phyloP scores from a whole-genome alignment of 2,113 vertebrate species.

The Heteronetta atricapilla region DNA sequence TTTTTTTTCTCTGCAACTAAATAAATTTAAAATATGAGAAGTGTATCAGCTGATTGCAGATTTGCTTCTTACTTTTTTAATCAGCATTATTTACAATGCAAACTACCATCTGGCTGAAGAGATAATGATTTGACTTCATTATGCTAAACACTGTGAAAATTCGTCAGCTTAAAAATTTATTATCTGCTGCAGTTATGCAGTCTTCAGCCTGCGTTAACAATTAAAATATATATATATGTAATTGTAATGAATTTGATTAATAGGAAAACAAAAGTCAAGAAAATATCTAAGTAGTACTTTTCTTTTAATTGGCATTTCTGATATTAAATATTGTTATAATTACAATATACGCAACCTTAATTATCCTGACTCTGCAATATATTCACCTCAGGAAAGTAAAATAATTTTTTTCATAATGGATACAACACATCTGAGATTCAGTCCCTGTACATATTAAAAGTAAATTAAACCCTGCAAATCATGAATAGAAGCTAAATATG shows the following conservation, averaged over 20 bases:
- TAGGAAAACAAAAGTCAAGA: neutral
- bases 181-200: neutral
- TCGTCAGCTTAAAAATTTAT: neutral
- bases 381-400: neutral
- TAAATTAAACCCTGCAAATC: neutral
- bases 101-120: neutral
- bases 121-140: neutral
- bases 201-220: neutral
- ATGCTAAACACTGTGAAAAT: neutral
- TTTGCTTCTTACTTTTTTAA: neutral
- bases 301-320: neutral
- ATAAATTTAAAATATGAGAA: neutral
- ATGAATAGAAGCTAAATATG: conserved; percentile 17
- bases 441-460: neutral
- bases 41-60: neutral
- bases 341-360: neutral
- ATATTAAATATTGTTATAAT: neutral
- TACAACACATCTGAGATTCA: neutral
- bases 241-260: neutral
- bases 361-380: neutral
- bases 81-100: neutral
- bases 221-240: neutral
- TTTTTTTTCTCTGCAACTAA: neutral
- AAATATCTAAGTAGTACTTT: neutral
- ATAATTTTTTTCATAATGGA: neutral